Percentiles rank a stretch among this genome's conserved stretches.
Evolutionary conservation across 2,113 vertebrate genomes (phyloP).

Genomic region (Salvelinus alpinus): DNA sequence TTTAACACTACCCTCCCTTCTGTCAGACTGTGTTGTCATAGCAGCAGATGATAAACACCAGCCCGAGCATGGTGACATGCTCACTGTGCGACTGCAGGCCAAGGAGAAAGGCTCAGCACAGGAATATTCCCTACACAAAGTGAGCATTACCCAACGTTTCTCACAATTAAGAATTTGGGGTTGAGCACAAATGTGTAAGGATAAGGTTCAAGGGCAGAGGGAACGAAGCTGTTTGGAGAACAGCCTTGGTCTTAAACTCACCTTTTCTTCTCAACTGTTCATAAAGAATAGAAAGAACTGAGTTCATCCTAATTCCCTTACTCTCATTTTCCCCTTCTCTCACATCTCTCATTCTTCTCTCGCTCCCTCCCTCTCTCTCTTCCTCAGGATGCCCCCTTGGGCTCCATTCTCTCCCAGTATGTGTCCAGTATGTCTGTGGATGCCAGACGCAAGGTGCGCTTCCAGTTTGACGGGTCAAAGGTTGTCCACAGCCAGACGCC

Average conservation of each 20-base stretch:
- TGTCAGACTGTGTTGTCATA: conserved; percentile 72
- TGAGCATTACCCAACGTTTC: conserved; percentile 25
- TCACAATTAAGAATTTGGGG: not conserved
- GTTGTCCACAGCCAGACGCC: conserved; percentile 64
- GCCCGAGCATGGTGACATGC: conserved; percentile 7
- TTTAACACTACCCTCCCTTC: not conserved
- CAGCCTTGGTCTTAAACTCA: too few relatives aligned
- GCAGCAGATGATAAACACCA: conserved; percentile 39
- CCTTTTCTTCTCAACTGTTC: not conserved
- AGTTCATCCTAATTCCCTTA: not conserved
- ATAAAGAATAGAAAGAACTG: not conserved
- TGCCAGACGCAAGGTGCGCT: conserved; percentile 36
- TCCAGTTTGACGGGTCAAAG: conserved; percentile 73
- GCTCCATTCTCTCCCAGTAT: conserved; percentile 68
- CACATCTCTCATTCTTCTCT: too few relatives aligned
- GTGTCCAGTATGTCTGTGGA: conserved; percentile 23
- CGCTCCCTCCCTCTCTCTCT: not conserved
- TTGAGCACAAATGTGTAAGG: too few relatives aligned
- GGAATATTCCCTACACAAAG: conserved; percentile 67
- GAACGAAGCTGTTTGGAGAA: too few relatives aligned
- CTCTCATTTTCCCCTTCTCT: not conserved
- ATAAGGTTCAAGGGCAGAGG: too few relatives aligned
- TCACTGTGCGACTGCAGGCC: conserved; percentile 71
- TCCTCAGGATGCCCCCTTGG: conserved; percentile 64
- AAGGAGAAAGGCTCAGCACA: conserved; percentile 64